Percentiles rank a stretch among this genome's conserved stretches.
These are phyloP conservation scores for Phlogophora meticulosa DNA, from an alignment of 2,888 invertebrate species.

Conservation along the genomic window DNA sequence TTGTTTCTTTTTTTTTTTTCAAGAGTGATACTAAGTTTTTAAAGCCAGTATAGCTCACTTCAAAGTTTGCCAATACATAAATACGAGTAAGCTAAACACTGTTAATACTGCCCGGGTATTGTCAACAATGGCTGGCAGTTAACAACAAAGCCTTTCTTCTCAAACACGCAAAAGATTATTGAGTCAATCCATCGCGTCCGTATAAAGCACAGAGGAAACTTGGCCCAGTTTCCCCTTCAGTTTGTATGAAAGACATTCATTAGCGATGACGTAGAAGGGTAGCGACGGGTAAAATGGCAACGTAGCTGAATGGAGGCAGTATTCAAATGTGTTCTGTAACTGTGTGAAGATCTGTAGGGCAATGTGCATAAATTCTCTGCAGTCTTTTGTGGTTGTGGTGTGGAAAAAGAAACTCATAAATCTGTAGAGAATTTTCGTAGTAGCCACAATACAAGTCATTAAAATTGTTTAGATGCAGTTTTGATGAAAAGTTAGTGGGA, in stretches of 20 bases:
- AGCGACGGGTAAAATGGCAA: constrained; percentile 40
- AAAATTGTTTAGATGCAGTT: too few relatives aligned
- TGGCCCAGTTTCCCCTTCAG: constrained; percentile 54
- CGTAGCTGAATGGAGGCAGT: constrained; percentile 35
- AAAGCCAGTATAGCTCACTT: too few relatives aligned
- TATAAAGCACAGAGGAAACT: constrained; percentile 32
- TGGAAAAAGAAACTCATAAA: too few relatives aligned
- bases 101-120: background rate
- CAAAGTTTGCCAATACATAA: too few relatives aligned
- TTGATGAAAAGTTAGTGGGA: too few relatives aligned
- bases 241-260: constrained; percentile 61
- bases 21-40: too few relatives aligned
- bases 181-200: constrained; percentile 7
- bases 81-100: background rate
- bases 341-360: background rate
- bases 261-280: constrained; percentile 45
- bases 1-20: too few relatives aligned
- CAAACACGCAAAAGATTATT: constrained; percentile 20
- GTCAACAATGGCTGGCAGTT: background rate
- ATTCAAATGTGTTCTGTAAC: constrained; percentile 31
- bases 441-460: too few relatives aligned
- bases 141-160: constrained; percentile 17
- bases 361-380: background rate
- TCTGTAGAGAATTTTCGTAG: too few relatives aligned
- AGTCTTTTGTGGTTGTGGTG: too few relatives aligned